phyloP scores from a whole-genome alignment of 2,113 vertebrate species.

The Morone chrysops region DNA sequence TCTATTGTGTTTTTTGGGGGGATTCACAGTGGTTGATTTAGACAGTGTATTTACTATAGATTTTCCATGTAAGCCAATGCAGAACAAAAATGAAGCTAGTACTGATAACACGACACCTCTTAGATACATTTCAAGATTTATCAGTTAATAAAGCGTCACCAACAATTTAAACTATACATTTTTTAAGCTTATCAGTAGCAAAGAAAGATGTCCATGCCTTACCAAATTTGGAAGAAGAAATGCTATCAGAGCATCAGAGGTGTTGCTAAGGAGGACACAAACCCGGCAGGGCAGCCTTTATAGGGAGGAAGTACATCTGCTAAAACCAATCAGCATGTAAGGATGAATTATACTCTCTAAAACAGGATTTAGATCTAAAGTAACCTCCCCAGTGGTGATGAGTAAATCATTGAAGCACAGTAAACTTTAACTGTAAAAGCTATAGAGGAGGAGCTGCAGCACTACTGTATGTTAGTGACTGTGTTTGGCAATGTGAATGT shows the following conservation, averaged over 20 bases:
- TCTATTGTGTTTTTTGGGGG: neutral
- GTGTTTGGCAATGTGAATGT: neutral
- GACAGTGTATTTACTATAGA: neutral
- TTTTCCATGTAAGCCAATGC: neutral
- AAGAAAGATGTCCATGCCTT: neutral
- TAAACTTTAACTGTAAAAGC: neutral
- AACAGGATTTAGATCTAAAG: neutral
- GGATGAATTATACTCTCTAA: slow-evolving; percentile 1
- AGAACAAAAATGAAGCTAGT: neutral
- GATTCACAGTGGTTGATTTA: neutral
- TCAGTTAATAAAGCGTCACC: no score
- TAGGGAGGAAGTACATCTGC: neutral
- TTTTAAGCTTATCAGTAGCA: neutral
- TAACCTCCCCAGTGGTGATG: neutral
- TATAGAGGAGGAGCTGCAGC: neutral
- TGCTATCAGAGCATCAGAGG: slow-evolving; percentile 11
- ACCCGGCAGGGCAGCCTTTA: neutral
- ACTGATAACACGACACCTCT: neutral
- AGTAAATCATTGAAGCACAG: neutral
- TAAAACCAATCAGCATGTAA: neutral
- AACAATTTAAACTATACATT: no score
- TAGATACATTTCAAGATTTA: no score
- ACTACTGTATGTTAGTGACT: neutral
- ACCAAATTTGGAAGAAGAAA: slow-evolving; percentile 20
- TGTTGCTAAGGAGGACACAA: slow-evolving; percentile 13